Conservation (phyloP, 1,140 invertebrate genomes). For the Drosophila sp. region DNA sequence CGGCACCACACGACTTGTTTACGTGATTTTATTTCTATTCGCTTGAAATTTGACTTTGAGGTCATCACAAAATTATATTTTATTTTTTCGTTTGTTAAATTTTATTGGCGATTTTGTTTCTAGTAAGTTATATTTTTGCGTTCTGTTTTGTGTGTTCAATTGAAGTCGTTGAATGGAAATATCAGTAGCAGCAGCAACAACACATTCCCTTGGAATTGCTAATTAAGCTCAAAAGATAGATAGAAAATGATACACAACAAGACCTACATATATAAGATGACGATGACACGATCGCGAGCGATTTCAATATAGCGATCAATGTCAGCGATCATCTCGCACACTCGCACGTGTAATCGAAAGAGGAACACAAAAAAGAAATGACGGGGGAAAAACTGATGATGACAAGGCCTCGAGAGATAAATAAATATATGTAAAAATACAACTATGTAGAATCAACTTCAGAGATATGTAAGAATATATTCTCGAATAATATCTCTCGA, state of each 20-base stretch:
- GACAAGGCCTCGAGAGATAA: background rate
- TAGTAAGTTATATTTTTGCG: constrained; percentile 1
- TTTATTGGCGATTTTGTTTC: background rate
- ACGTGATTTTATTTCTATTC: constrained; percentile 1
- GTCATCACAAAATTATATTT: background rate
- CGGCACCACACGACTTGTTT: background rate
- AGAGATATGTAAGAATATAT: background rate
- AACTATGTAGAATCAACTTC: background rate
- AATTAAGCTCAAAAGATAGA: constrained; percentile 11
- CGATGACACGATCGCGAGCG: constrained; percentile 4
- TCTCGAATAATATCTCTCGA: background rate
- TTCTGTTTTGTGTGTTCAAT: constrained; percentile 5
- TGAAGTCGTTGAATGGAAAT: background rate
- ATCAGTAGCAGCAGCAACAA: background rate
- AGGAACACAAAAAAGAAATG: background rate
- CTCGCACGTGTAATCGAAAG: constrained; percentile 2
- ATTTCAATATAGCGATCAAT: background rate
- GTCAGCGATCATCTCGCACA: constrained; percentile 7
- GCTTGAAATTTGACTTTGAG: constrained; percentile 4
- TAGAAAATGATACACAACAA: background rate
- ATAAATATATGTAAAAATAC: background rate
- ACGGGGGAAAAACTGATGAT: background rate
- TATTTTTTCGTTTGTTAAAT: background rate
- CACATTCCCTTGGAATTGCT: constrained; percentile 10
- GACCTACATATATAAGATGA: background rate